phyloP scores from a whole-genome alignment of 2,797 vertebrate genomes.

The Yasuhikotakia modesta region DNA sequence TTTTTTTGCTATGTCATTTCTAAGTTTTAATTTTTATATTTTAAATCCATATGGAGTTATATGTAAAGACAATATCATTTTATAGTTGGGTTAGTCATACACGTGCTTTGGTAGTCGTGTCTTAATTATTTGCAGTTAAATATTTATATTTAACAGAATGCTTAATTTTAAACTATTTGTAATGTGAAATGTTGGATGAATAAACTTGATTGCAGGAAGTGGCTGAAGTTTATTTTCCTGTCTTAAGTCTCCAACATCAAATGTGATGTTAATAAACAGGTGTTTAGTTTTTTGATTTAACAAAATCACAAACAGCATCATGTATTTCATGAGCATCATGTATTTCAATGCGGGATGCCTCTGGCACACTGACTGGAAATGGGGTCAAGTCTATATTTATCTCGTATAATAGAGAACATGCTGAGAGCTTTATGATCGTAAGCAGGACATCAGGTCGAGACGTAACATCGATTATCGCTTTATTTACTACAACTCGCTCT shows the following conservation, averaged over 20 bases:
- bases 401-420: conserved; percentile 41
- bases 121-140: conserved; percentile 99
- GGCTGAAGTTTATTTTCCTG: conserved; percentile 32
- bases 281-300: neutral
- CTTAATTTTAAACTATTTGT: conserved; percentile 99
- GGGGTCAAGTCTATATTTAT: conserved; percentile 64
- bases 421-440: conserved; percentile 26
- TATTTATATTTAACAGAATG: conserved; percentile 99
- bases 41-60: conserved; percentile 97
- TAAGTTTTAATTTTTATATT: conserved; percentile 99
- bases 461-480: too few relatives aligned
- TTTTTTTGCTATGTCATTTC: conserved; percentile 99
- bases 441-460: neutral
- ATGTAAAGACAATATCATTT: conserved; percentile 97
- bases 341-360: conserved; percentile 54
- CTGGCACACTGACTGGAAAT: conserved; percentile 61
- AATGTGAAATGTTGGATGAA: conserved; percentile 99
- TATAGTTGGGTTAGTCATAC: conserved; percentile 99
- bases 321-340: neutral
- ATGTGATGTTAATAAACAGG: too few relatives aligned
- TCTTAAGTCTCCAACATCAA: too few relatives aligned
- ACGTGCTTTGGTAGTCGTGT: conserved; percentile 93
- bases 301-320: neutral
- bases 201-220: conserved; percentile 95
- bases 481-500: too few relatives aligned